phyloP scores from a whole-genome alignment of 92 coral and sea anemone species.

The Ricordea florida region DNA sequence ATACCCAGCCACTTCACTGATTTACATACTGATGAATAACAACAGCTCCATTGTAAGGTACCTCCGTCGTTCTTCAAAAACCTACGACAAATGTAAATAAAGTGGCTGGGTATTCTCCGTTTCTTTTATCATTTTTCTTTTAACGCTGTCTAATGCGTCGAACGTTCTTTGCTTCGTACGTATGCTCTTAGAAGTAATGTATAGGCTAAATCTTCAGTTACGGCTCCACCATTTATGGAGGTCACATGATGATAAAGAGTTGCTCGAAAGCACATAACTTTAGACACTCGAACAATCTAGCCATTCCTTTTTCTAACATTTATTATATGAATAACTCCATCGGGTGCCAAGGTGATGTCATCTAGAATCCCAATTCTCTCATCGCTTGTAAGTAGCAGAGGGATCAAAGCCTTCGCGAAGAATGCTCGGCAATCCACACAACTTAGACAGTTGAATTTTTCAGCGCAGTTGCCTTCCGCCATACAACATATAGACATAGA shows the following conservation, averaged over 20 bases:
- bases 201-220: not conserved
- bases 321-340: not conserved
- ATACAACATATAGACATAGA: not conserved
- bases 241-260: not conserved
- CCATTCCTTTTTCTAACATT: not conserved
- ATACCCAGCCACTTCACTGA: too few species aligned
- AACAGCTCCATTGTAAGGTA: too few species aligned
- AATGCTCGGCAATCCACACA: not conserved
- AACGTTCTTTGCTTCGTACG: too few species aligned
- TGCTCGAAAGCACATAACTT: not conserved
- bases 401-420: not conserved
- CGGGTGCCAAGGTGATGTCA: not conserved
- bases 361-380: constrained; percentile 3
- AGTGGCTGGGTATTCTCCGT: too few species aligned
- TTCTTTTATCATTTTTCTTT: too few species aligned
- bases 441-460: not conserved
- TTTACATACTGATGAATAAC: too few species aligned
- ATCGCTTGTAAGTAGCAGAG: not conserved
- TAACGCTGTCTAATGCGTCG: too few species aligned
- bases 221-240: not conserved
- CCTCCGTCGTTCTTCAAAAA: too few species aligned
- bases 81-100: too few species aligned
- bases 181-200: too few species aligned
- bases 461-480: not conserved
- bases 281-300: not conserved